Conservation (phyloP, 2,797 vertebrate genomes). For the Xenentodon cancila region DNA sequence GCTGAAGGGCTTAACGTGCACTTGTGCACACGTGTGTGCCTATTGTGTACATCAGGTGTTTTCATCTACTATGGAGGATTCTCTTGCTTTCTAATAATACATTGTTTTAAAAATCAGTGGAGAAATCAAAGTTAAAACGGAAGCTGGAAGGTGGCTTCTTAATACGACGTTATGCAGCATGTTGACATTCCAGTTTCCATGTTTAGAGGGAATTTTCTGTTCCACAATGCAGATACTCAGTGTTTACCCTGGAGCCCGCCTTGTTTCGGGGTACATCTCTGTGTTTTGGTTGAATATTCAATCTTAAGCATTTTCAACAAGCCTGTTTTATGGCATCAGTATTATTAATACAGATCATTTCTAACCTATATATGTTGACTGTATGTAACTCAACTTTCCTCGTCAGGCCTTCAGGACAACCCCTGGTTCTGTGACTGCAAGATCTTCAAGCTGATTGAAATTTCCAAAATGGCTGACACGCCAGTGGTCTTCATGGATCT, state of each 20-base stretch:
- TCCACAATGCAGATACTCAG: too few species aligned
- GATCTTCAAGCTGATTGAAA: constrained; percentile 93
- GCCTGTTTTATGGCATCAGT: too few species aligned
- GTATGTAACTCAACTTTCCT: too few species aligned
- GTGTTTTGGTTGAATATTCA: neutral
- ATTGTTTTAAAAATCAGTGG: too few species aligned
- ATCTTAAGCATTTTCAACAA: neutral
- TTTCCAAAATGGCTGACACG: constrained; percentile 86
- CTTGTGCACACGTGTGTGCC: constrained; percentile 41
- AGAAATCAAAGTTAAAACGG: too few species aligned
- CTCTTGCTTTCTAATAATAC: too few species aligned
- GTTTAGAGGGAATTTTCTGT: too few species aligned
- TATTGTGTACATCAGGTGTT: constrained; percentile 50
- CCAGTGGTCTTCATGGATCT: constrained; percentile 89
- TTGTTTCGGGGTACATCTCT: neutral
- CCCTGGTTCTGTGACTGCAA: constrained; percentile 96
- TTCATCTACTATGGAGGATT: constrained; percentile 14
- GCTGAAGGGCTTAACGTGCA: constrained; percentile 61
- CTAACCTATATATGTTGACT: too few species aligned
- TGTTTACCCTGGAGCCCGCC: neutral
- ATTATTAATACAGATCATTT: too few species aligned
- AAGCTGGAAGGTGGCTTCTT: too few species aligned
- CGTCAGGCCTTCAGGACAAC: constrained; percentile 94
- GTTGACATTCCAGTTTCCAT: too few species aligned
- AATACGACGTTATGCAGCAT: too few species aligned